Evolutionary conservation across 1,140 invertebrate genomes (phyloP).

Genomic region (Philotrypesis tridentata): DNA sequence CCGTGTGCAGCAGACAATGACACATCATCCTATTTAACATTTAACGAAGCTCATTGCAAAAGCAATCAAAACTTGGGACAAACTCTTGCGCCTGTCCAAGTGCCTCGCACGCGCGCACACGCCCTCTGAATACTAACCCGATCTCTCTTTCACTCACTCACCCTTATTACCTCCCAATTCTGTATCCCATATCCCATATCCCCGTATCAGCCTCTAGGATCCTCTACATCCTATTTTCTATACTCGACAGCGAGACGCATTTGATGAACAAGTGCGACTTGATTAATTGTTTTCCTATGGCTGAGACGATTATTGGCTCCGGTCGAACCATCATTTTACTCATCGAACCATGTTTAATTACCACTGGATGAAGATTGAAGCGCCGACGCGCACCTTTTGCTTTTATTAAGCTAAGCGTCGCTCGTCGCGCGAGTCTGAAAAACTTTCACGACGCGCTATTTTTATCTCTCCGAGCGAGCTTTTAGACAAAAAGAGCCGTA

Average conservation of each 20-base stretch:
- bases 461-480: background rate
- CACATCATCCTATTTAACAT: conserved; percentile 69
- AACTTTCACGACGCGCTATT: background rate
- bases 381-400: background rate
- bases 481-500: background rate
- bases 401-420: background rate
- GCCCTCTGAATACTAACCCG: conserved; percentile 24
- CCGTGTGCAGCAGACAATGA: conserved; percentile 57
- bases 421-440: background rate
- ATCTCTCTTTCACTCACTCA: conserved; percentile 10
- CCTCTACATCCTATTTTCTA: no score
- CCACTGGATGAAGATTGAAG: background rate
- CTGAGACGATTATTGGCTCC: conserved; percentile 29
- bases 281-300: conserved; percentile 51
- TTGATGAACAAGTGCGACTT: conserved; percentile 54
- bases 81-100: conserved; percentile 51
- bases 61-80: conserved; percentile 71
- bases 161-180: background rate
- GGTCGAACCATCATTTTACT: conserved; percentile 30
- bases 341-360: conserved; percentile 22
- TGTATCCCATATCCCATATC: background rate
- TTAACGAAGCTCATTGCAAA: conserved; percentile 72
- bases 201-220: no score
- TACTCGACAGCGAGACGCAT: background rate
- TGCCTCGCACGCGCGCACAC: background rate